Evolutionary conservation across 2,888 invertebrate species (phyloP).

Genomic region (Cheilosia urbana): DNA sequence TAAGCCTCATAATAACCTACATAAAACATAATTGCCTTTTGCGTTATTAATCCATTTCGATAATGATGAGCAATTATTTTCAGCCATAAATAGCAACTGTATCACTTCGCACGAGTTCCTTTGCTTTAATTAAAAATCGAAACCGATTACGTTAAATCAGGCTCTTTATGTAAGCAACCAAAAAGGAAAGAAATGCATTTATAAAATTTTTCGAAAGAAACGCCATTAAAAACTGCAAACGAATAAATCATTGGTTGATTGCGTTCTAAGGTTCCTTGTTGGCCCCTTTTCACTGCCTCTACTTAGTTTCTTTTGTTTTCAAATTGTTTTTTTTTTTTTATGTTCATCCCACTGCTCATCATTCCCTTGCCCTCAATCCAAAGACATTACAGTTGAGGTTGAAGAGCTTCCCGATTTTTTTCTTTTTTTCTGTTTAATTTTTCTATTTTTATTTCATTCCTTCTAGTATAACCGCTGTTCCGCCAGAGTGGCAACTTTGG

Average conservation of each 20-base stretch:
- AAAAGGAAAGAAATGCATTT: not conserved
- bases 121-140: constrained; percentile 56
- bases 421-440: not conserved
- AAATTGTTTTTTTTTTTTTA: constrained; percentile 9
- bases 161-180: constrained; percentile 24
- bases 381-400: constrained; percentile 63
- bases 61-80: too few relatives aligned
- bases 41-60: too few relatives aligned
- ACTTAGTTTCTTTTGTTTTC: constrained; percentile 56
- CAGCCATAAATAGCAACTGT: too few relatives aligned
- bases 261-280: constrained; percentile 48
- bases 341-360: constrained; percentile 53
- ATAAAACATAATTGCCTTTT: too few relatives aligned
- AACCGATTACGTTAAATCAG: constrained; percentile 61
- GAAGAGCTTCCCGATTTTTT: constrained; percentile 36
- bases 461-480: constrained; percentile 62
- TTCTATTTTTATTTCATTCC: constrained; percentile 7
- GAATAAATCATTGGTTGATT: constrained; percentile 71
- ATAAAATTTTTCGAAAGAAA: constrained; percentile 49
- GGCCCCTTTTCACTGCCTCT: constrained; percentile 28
- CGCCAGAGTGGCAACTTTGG: constrained; percentile 66
- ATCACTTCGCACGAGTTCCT: not conserved
- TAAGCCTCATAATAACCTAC: too few relatives aligned
- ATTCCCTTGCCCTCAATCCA: constrained; percentile 56
- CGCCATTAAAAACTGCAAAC: constrained; percentile 63